Evolutionary conservation across 1,140 invertebrate genomes (phyloP).

Genomic region (Aphaenogaster rudis): DNA sequence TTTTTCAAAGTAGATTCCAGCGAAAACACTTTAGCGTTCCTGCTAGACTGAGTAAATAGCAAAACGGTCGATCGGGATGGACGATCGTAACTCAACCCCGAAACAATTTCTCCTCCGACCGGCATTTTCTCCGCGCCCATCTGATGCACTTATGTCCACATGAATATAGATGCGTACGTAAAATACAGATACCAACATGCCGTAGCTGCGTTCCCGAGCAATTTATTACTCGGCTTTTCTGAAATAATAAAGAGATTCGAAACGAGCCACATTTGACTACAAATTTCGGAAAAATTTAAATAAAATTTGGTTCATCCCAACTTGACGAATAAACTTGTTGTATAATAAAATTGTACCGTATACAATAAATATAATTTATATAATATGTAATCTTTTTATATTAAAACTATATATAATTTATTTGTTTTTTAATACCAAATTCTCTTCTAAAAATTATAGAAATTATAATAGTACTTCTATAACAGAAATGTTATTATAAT

Average conservation of each 20-base stretch:
- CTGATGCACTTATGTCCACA: slow-evolving; percentile 40
- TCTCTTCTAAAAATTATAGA: not conserved
- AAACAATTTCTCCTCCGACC: slow-evolving; percentile 33
- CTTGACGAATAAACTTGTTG: not conserved
- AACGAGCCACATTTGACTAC: not conserved
- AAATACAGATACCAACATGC: slow-evolving; percentile 11
- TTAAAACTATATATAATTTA: not conserved
- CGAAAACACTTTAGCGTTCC: slow-evolving; percentile 20
- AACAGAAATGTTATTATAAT: not conserved
- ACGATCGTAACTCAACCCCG: slow-evolving; percentile 41
- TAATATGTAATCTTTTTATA: not conserved
- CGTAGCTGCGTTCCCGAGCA: not conserved
- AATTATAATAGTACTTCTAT: not conserved
- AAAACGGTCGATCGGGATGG: slow-evolving; percentile 39
- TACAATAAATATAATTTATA: not conserved
- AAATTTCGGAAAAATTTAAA: not conserved
- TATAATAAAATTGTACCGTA: not conserved
- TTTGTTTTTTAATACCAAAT: not conserved
- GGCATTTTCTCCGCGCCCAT: slow-evolving; percentile 1
- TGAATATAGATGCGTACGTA: slow-evolving; percentile 48
- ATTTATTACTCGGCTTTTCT: not conserved
- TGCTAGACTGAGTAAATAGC: slow-evolving; percentile 46
- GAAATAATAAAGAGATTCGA: slow-evolving; percentile 17
- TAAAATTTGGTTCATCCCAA: not conserved
- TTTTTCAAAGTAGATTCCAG: slow-evolving; percentile 3